These are phyloP conservation scores for Lamellibrachia satsuma DNA, from an alignment of 2,888 invertebrate species.

Conservation along the genomic window DNA sequence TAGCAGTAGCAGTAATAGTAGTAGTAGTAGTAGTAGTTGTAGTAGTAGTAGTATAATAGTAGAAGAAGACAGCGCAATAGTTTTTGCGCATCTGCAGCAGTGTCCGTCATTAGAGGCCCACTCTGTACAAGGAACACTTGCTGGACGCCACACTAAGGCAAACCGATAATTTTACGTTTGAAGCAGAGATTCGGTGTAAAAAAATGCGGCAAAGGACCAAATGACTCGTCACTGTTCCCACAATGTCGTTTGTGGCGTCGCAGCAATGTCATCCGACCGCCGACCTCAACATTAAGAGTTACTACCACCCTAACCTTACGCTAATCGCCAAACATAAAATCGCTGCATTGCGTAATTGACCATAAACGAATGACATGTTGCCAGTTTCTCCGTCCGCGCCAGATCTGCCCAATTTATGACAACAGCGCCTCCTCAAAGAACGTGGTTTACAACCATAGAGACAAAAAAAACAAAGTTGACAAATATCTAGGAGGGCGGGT, in stretches of 20 bases:
- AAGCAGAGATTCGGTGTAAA: neutral
- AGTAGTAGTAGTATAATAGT: slow-evolving; percentile 6
- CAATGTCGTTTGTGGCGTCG: neutral
- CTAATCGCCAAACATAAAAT: neutral
- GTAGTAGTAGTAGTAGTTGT: slow-evolving; percentile 20
- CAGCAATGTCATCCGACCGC: neutral
- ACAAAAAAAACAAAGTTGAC: no score
- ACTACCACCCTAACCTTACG: neutral
- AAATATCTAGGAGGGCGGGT: no score
- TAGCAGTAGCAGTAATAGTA: neutral
- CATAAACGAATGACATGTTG: neutral
- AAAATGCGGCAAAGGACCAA: neutral
- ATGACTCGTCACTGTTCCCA: neutral
- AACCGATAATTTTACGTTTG: neutral
- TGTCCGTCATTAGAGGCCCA: neutral
- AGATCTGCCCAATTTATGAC: neutral
- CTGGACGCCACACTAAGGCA: neutral
- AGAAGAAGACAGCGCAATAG: neutral
- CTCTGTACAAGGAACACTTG: neutral
- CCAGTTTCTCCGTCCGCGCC: neutral
- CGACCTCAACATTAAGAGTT: neutral
- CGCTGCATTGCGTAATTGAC: neutral
- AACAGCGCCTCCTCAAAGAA: neutral
- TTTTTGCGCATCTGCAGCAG: neutral
- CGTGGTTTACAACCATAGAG: neutral